Percentiles rank a stretch among this genome's conserved stretches.
phyloP scores from a whole-genome alignment of 2,888 invertebrate species.

The Gastracanthus pulcherrimus region DNA sequence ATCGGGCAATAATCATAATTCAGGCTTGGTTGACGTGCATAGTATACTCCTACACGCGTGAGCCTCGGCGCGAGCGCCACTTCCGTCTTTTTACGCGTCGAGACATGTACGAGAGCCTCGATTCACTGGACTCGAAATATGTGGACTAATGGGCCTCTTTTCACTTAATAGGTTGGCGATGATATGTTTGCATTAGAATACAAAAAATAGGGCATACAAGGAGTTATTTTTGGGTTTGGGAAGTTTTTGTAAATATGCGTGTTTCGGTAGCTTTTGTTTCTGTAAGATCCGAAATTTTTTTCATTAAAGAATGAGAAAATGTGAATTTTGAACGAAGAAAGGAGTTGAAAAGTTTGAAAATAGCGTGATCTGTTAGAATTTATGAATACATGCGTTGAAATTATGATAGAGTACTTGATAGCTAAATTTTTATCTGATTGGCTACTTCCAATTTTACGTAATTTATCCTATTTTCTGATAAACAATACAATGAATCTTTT shows the following conservation, averaged over 20 bases:
- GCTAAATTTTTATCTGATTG: constrained; percentile 15
- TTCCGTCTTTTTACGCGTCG: too few species aligned
- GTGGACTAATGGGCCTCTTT: constrained; percentile 21
- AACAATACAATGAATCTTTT: too few species aligned
- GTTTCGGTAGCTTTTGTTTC: too few species aligned
- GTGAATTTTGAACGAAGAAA: background rate
- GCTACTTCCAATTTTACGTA: background rate
- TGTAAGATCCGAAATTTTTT: background rate
- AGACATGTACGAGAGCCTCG: too few species aligned
- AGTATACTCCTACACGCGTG: too few species aligned
- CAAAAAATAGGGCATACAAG: background rate
- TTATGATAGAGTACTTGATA: background rate
- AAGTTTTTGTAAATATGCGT: too few species aligned
- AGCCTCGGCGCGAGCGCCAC: background rate
- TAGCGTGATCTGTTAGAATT: constrained; percentile 33
- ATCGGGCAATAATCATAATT: constrained; percentile 56
- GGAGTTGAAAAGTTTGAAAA: background rate
- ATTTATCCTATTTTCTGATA: background rate
- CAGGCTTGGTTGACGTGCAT: too few species aligned
- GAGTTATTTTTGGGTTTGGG: too few species aligned
- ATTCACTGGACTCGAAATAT: too few species aligned
- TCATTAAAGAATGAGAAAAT: background rate
- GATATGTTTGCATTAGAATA: background rate
- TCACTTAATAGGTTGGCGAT: background rate
- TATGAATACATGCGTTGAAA: constrained; percentile 8